Conservation (phyloP, 2,888 invertebrate species). For the Melanostoma mellinum region DNA sequence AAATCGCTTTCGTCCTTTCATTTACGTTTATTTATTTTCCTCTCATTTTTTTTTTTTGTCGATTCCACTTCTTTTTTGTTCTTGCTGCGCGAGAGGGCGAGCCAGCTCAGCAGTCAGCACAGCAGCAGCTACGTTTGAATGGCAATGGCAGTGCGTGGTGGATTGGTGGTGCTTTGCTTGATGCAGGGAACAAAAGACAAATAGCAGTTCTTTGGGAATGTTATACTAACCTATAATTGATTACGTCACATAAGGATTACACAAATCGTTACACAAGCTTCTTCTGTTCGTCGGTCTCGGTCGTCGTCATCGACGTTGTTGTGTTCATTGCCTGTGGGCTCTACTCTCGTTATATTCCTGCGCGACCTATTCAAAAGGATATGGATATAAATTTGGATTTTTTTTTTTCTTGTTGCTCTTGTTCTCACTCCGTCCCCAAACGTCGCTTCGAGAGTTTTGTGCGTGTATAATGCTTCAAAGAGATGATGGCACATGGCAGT, state of each 20-base stretch:
- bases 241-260: slow-evolving; percentile 73
- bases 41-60: slow-evolving; percentile 2
- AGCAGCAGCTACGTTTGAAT: not conserved
- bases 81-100: not conserved
- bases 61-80: not conserved
- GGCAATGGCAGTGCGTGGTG: slow-evolving; percentile 24
- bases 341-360: slow-evolving; percentile 44
- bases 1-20: slow-evolving; percentile 62
- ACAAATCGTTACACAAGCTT: slow-evolving; percentile 69
- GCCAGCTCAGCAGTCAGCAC: not conserved
- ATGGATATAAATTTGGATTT: slow-evolving; percentile 54
- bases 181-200: slow-evolving; percentile 64
- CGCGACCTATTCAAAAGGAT: slow-evolving; percentile 54
- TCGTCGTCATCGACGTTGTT: not conserved
- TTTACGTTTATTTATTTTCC: slow-evolving; percentile 46
- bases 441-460: not conserved
- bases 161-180: slow-evolving; percentile 2
- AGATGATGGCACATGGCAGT: not conserved
- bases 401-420: slow-evolving; percentile 3
- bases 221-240: slow-evolving; percentile 73
- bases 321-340: slow-evolving; percentile 4
- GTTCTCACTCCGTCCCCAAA: not conserved
- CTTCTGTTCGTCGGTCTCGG: slow-evolving; percentile 4
- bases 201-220: slow-evolving; percentile 67
- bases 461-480: slow-evolving; percentile 41